Evolutionary conservation across 2,113 vertebrate species (phyloP), one percentile per base, ranked within the genome.

Genomic region (Heteronetta atricapilla): DNA sequence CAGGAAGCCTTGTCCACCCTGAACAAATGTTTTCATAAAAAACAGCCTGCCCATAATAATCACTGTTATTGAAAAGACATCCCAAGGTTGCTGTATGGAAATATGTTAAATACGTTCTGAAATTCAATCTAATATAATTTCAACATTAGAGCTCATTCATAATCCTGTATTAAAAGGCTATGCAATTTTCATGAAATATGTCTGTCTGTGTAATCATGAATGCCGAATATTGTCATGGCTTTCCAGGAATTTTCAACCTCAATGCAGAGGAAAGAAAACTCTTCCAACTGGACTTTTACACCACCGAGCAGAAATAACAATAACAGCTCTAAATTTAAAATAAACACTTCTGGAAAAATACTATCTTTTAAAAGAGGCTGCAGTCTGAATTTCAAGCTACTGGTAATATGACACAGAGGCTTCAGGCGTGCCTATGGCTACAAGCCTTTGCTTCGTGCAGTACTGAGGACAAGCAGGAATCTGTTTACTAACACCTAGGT

Each of bases 101-200:
- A 98, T 97, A 98, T 92, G 95, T 98, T 97, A 97, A 98, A 98
- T 97, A 96, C 60, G 63, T 98, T 97, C 97, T 98, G 97, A 98
- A 98, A 98, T 97, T 82, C 95, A 97, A 89, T 97, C 96, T 97
- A 95, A 97, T 95, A 96, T 97, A 97, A 97, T 97, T 96, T 96
- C 86, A 97, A 95, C 96, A 97, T 98, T 98, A 96, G 90, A 97
- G 92, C 96, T 97, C 96, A 97, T 98, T 98, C 97, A 98, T 96
- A 97, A 96, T 97, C 91, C 94, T 95, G 89, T 92, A 95, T 96
- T 98, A 97, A 96, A 97, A 97, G 85, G 91, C 97, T 89, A 72
- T 97, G 94, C 95, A 97, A 95, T 97, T 98, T 98, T 97, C 94
- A 94, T 98, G 97, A 98, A 98, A 97, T 97, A 97, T 97, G 96